Base-by-base conservation (phyloP, 2,797 vertebrate genomes). In the Cryptoprocta ferox region DNA sequence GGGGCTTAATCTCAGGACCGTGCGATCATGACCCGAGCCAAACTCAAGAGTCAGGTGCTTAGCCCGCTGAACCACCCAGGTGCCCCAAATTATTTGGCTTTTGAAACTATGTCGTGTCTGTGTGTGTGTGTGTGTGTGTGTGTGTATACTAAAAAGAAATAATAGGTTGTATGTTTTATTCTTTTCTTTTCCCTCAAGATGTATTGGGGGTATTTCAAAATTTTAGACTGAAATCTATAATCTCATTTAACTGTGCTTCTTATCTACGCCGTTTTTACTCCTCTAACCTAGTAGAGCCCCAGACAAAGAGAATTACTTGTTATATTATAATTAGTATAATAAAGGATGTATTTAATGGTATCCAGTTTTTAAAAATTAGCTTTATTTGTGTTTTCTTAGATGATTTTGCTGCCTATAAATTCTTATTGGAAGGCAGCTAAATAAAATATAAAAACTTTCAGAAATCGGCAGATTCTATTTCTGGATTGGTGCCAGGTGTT, bases 371-470 rank as follows among this genome's bases (percentile, higher is more conserved):
- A 32, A 92, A 88, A 96, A 92, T 73, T 88, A 35, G 15, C 71
- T 78, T 92, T 90, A 73, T 91, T 89, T 82, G 48, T 82, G 6
- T 35, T 84, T 78, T n/a, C 63, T 95, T 73, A 86, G 28, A 56
- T 95, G 14, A 35, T 78, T 79, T 95, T 81, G 6, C 66, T 94
- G 5, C 61, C 53, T 48, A 35, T 56, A 92, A 88, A 85, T 82
- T 82, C 42, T 94, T 63, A 71, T 1, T 59, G 45, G 35, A 85
- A 93, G 50, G 9, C 18, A 92, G 73, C 14, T 85, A 18, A 91
- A 95, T 66, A 70, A 97, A 97, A 80, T n/a, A 80, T 76, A 70
- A 73, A 89, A 53, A 45, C 61, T 65, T 89, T 80, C 48, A 95
- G 68, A 7, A 83, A 63, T 28, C 66, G 21, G 18, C n/a, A 93